phyloP scores from a whole-genome alignment of 2,113 vertebrate genomes.

The Egretta garzetta region DNA sequence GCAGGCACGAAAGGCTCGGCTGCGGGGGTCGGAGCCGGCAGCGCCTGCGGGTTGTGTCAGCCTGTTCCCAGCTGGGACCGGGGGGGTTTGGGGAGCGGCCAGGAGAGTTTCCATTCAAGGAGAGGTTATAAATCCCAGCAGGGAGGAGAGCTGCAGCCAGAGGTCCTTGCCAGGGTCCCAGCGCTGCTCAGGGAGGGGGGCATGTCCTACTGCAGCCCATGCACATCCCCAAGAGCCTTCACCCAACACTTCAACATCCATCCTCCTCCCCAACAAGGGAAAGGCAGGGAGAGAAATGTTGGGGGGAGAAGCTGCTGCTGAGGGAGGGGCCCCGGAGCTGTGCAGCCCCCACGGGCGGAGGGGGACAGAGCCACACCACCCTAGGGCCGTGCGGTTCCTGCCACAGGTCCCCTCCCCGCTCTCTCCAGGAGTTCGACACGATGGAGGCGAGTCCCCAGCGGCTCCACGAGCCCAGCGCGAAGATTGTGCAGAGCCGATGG shows the following conservation, averaged over 20 bases:
- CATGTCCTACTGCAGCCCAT: not conserved
- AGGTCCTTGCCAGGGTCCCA: not conserved
- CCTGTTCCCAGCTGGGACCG: not conserved
- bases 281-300: accelerated
- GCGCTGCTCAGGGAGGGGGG: not conserved
- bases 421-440: accelerated
- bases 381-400: not conserved
- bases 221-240: accelerated
- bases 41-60: not conserved
- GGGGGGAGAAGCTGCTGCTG: not conserved
- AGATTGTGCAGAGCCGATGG: accelerated
- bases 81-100: not conserved
- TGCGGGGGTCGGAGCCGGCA: not conserved
- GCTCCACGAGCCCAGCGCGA: accelerated
- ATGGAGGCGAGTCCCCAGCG: accelerated
- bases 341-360: accelerated
- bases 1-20: accelerated
- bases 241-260: accelerated
- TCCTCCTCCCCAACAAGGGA: not conserved
- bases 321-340: not conserved
- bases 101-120: not conserved
- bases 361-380: accelerated
- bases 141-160: not conserved
- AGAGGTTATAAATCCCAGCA: not conserved
- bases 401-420: not conserved